Evolutionary conservation across 2,797 vertebrate genomes (phyloP).

Genomic region (Acomys russatus): DNA sequence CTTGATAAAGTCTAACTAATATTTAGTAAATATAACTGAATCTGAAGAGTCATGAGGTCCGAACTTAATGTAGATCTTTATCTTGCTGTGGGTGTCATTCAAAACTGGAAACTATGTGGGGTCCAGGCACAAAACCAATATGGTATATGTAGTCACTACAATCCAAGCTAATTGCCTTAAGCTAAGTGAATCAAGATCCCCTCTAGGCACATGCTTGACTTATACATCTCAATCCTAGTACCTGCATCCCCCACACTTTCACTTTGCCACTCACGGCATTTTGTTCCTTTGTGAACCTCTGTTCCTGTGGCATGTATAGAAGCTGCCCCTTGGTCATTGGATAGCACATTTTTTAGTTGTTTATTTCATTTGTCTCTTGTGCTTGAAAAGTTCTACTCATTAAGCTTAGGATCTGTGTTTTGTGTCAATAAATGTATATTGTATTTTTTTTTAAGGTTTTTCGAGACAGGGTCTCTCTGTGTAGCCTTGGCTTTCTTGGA

Average conservation of each 20-base stretch:
- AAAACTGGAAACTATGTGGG: conserved; percentile 22
- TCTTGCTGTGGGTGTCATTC: background rate
- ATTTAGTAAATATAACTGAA: background rate
- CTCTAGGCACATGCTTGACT: background rate
- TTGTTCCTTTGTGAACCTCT: background rate
- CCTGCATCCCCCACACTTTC: background rate
- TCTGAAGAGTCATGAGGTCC: background rate
- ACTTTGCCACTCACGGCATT: background rate
- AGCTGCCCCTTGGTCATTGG: background rate
- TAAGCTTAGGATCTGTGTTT: background rate
- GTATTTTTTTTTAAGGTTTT: too few species aligned
- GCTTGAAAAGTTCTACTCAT: background rate
- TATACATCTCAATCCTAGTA: background rate
- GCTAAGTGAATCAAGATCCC: background rate
- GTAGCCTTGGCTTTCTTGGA: too few species aligned
- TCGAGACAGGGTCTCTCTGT: too few species aligned
- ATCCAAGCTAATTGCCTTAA: background rate
- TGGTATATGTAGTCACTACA: conserved; percentile 27
- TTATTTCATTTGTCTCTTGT: conserved; percentile 45
- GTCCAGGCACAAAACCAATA: conserved; percentile 7
- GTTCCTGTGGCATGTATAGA: conserved; percentile 3
- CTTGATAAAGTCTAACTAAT: background rate
- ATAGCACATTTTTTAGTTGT: background rate
- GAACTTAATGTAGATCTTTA: conserved; percentile 7
- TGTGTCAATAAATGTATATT: background rate